A percentile compares a stretch with the other conserved stretches of the same genome.
These are phyloP conservation scores for Smithornis capensis DNA, from an alignment of 2,113 vertebrate species.

Conservation along the genomic window DNA sequence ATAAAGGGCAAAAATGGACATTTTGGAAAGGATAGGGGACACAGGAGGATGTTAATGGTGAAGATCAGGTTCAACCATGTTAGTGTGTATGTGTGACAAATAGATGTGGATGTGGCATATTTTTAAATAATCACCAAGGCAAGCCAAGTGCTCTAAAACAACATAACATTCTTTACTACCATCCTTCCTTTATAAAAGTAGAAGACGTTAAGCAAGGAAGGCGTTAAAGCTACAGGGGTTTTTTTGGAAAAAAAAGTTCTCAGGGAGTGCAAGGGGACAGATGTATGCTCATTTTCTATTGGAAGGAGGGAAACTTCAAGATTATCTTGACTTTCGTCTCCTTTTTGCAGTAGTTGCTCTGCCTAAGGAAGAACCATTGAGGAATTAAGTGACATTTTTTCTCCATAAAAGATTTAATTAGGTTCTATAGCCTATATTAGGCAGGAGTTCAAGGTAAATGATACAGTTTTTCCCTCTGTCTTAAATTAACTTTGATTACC, in stretches of 20 bases:
- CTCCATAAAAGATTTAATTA: conserved; percentile 33
- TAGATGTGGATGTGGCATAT: neutral
- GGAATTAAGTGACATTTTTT: neutral
- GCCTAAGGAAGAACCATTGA: neutral
- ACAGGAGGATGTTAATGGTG: neutral
- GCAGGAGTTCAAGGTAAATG: neutral
- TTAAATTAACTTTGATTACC: conserved; percentile 20
- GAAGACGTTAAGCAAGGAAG: neutral
- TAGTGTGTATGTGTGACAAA: neutral
- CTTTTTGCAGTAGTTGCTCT: neutral
- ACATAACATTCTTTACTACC: neutral
- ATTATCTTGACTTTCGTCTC: neutral
- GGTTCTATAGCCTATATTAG: conserved; percentile 20
- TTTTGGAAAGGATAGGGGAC: neutral
- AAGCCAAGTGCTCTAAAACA: neutral
- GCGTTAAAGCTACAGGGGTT: neutral
- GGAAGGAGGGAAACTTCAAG: neutral
- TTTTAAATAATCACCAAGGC: neutral
- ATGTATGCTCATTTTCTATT: neutral
- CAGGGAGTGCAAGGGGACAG: neutral
- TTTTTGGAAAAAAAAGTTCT: neutral
- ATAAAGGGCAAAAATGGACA: neutral
- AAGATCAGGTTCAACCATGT: neutral
- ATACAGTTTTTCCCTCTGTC: neutral
- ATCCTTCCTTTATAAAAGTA: neutral